Conservation (phyloP, 2,888 invertebrate genomes). For the Euspilapteryx auroguttella region DNA sequence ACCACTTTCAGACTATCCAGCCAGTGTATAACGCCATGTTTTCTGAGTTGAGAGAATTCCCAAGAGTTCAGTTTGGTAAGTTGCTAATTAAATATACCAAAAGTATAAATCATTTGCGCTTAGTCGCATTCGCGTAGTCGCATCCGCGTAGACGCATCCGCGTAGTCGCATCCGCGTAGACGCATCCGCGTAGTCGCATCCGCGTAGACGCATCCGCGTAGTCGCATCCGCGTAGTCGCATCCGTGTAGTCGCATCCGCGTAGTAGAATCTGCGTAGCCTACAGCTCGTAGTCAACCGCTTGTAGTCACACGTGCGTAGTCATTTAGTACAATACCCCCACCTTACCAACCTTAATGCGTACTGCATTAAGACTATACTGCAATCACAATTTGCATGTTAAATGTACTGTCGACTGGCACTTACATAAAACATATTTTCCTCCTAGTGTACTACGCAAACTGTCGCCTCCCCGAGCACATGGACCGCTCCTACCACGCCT, state of each 20-base stretch:
- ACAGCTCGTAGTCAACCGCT: too few relatives aligned
- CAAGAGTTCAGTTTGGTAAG: conserved; percentile 46
- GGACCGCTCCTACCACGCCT: conserved; percentile 31
- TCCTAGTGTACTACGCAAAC: conserved; percentile 32
- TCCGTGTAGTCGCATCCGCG: too few relatives aligned
- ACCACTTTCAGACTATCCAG: conserved; percentile 38
- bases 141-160: too few relatives aligned
- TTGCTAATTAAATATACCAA: not conserved
- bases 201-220: too few relatives aligned
- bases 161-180: too few relatives aligned
- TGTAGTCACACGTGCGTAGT: too few relatives aligned
- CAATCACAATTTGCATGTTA: not conserved
- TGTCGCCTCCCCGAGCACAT: conserved; percentile 33
- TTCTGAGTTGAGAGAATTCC: conserved; percentile 49
- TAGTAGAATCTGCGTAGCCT: too few relatives aligned
- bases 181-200: too few relatives aligned
- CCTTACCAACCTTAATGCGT: too few relatives aligned
- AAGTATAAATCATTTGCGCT: not conserved
- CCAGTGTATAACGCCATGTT: conserved; percentile 64
- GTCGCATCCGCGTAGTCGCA: too few relatives aligned
- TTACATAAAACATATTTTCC: conserved; percentile 6
- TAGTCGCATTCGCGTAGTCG: too few relatives aligned
- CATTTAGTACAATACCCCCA: too few relatives aligned
- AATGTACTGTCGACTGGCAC: not conserved
- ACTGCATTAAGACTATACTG: not conserved